phyloP scores from a whole-genome alignment of 2,888 invertebrate genomes.

The Geophilus truncorum region DNA sequence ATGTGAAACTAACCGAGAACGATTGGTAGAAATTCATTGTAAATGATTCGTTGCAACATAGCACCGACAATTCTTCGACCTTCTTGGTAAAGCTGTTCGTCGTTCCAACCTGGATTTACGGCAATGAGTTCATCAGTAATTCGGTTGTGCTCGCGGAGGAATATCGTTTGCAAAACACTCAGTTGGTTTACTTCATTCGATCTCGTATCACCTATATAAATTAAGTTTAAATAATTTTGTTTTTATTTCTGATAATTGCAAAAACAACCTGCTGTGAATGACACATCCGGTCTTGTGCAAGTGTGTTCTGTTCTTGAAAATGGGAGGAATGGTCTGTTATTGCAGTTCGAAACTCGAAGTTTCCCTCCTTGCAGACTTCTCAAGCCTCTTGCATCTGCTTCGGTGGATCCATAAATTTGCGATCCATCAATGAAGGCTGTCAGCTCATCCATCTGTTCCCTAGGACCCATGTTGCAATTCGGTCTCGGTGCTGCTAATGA shows the following conservation, averaged over 20 bases:
- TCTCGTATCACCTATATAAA: conserved; percentile 38
- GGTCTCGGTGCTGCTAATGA: conserved; percentile 46
- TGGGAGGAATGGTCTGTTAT: conserved; percentile 23
- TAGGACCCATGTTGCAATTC: conserved; percentile 54
- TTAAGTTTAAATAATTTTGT: neutral
- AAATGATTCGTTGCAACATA: conserved; percentile 40
- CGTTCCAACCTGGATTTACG: conserved; percentile 40
- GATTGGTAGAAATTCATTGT: conserved; percentile 40
- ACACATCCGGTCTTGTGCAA: conserved; percentile 23
- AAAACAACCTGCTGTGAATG: conserved; percentile 28
- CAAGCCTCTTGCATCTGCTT: conserved; percentile 35
- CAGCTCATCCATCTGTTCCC: conserved; percentile 38
- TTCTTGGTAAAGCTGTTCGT: conserved; percentile 40
- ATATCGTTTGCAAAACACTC: conserved; percentile 38
- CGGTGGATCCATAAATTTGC: conserved; percentile 37
- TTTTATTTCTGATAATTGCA: neutral
- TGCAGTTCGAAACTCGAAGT: neutral
- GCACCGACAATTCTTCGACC: conserved; percentile 39
- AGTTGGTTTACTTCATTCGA: conserved; percentile 40
- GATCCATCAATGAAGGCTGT: conserved; percentile 38
- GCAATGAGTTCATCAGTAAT: conserved; percentile 37
- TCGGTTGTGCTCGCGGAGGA: conserved; percentile 40
- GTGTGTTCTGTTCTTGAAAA: neutral
- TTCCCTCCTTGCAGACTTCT: conserved; percentile 36
- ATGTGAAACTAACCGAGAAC: conserved; percentile 36